These are phyloP conservation scores for Pseudocheirus occidentalis DNA, from an alignment of 2,797 vertebrate genomes.

Conservation along the genomic window DNA sequence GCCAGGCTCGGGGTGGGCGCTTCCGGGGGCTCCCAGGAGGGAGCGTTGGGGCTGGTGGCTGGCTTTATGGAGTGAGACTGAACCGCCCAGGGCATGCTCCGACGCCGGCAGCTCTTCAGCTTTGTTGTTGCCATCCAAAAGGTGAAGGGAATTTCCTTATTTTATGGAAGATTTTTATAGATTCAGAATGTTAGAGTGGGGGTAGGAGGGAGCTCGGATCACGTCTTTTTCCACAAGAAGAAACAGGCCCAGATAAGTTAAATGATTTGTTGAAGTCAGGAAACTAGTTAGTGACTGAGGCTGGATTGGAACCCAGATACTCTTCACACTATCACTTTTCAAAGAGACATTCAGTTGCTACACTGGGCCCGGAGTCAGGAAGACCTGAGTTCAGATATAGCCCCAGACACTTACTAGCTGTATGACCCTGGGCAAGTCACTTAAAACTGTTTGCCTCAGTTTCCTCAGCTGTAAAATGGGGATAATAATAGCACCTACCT, in stretches of 20 bases:
- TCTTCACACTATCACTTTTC: neutral
- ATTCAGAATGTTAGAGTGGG: neutral
- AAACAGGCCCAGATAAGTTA: neutral
- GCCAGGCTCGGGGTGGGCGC: neutral
- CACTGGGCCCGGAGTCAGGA: neutral
- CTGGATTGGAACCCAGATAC: neutral
- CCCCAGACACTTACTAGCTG: neutral
- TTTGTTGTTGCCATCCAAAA: neutral
- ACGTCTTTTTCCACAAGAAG: neutral
- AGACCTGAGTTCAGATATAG: neutral
- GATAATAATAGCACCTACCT: neutral
- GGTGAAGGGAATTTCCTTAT: neutral
- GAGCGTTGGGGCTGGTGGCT: neutral
- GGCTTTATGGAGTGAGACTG: neutral
- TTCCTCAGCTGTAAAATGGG: neutral
- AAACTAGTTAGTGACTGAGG: neutral
- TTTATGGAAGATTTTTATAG: neutral
- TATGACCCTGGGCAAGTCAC: neutral
- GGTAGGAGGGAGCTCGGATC: neutral
- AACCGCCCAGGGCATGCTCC: neutral
- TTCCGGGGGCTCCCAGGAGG: neutral
- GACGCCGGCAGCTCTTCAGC: accelerated
- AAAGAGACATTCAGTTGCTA: neutral
- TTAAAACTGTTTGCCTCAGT: neutral
- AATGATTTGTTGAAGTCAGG: neutral